Percentiles rank a stretch among this genome's conserved stretches.
Conservation (phyloP, 2,888 invertebrate species). For the Netelia inedita region DNA sequence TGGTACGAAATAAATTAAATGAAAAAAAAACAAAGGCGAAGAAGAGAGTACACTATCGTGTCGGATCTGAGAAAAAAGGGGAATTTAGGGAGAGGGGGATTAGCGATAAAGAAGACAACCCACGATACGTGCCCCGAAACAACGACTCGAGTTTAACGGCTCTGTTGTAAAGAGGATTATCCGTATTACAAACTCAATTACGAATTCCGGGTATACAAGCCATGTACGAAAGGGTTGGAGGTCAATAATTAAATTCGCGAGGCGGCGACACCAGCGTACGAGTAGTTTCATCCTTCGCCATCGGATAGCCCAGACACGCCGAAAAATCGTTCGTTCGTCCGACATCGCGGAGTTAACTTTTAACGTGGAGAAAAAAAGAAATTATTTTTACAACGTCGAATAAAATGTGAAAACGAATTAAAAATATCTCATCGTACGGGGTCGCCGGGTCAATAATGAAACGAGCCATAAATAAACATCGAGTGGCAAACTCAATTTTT, state of each 20-base stretch:
- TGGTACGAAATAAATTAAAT: no score
- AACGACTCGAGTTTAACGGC: constrained; percentile 46
- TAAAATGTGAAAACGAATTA: not conserved
- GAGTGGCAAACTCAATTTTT: no score
- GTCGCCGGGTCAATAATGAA: not conserved
- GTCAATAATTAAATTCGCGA: constrained; percentile 52
- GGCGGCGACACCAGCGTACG: not conserved
- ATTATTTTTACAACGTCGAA: no score
- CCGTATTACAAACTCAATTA: constrained; percentile 51
- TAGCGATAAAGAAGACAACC: constrained; percentile 55
- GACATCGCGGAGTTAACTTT: no score
- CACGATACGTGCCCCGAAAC: constrained; percentile 37
- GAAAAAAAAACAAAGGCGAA: not conserved
- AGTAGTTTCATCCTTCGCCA: no score
- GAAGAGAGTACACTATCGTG: not conserved
- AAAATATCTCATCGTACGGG: not conserved
- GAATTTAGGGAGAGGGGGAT: constrained; percentile 22
- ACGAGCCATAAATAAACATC: no score
- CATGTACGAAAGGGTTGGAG: not conserved
- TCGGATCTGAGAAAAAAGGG: not conserved
- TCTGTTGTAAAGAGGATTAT: constrained; percentile 41
- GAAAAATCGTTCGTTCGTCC: no score
- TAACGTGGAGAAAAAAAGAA: no score
- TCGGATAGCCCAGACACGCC: no score
- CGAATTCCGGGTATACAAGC: constrained; percentile 21